Evolutionary conservation across 2,888 invertebrate species (phyloP), one percentile per base, ranked within the genome.

Genomic region (Linnaemya tessellans): DNA sequence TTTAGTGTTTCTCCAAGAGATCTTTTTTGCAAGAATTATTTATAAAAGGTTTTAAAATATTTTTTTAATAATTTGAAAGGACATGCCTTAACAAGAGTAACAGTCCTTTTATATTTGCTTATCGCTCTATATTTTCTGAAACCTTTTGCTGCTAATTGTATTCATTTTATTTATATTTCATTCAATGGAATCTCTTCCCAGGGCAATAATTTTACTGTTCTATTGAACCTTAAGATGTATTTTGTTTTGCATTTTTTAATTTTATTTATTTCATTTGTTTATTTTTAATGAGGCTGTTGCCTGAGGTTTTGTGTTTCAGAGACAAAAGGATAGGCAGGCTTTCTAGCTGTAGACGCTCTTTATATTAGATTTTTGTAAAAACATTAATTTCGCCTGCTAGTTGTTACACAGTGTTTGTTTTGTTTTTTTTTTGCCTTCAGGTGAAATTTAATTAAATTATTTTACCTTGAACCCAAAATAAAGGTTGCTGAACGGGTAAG

Each of bases 401-500:
- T 25, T 46, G 43, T 46, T 25, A 13, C 41, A 43, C 3, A n/a
- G 43, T 43, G 38, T 70, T 41, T 5, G 25, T 41, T 5, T n/a
- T 56, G n/a, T n/a, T 25, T n/a, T 70, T 22, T n/a, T 35, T 3
- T 18, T 30, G 13, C n/a, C 43, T 71, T 10, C 38, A 8, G 49
- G 13, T 22, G n/a, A n/a, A 62, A 62, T 49, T 49, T 62, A 74
- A 62, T 71, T 56, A 71, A 71, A 56, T 49, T 49, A 46, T 22
- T 58, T 49, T 73, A 35, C 73, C 22, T 62, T 60, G 49, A 74
- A 74, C 18, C 41, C 1, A 51, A 64, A 54, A 22, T 7, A 11
- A 18, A 65, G 64, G 75, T 64, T 25, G 54, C 54, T 18, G 41
- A 54, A 75, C 41, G n/a, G 51, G 22, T 64, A 11, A 64, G 22